Base-by-base conservation (phyloP, 37 sponge, comb jelly and placozoan genomes). In the Ianthella basta region DNA sequence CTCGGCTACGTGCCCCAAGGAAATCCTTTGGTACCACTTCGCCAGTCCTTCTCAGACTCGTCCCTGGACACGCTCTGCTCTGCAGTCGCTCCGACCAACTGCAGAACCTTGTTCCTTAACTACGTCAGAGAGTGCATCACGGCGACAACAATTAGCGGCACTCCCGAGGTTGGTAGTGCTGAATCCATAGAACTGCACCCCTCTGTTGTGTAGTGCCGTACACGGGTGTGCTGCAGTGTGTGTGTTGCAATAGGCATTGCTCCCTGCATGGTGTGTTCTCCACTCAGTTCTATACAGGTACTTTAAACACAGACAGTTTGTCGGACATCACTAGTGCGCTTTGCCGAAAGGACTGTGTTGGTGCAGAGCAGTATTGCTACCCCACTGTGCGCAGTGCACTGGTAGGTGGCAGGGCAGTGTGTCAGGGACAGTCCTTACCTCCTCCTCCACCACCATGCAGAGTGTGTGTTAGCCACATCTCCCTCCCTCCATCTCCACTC, bases 121-220 rank as follows among this genome's bases (percentile, higher is more conserved):
- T 69, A 69, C 70, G 10, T 69, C 70, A 1, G 35, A 32, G 27
- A 69, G 33, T 69, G 70, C 34, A 69, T 69, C 70, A 69, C 70
- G 6, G 29, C 23, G 27, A 30, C 29, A 64, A 21, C 20, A 24
- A 21, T 16, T 64, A 24, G 29, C 23, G 66, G 32, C 18, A 30
- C 70, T 10, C 4, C 70, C 70, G 70, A 30, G 19, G 70, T 30
- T 34, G 25, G 63, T n/a, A n/a, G n/a, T n/a, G n/a, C n/a, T n/a
- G n/a, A n/a, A n/a, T n/a, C n/a, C n/a, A n/a, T n/a, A n/a, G n/a
- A n/a, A n/a, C n/a, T n/a, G n/a, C n/a, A n/a, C n/a, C n/a, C n/a
- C n/a, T n/a, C n/a, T n/a, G n/a, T n/a, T n/a, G n/a, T n/a, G n/a
- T n/a, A n/a, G n/a, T n/a, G n/a, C n/a, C n/a, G n/a, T n/a, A n/a